Base-by-base conservation (phyloP, 1,140 invertebrate species). In the Phymorhynchus buccinoides region DNA sequence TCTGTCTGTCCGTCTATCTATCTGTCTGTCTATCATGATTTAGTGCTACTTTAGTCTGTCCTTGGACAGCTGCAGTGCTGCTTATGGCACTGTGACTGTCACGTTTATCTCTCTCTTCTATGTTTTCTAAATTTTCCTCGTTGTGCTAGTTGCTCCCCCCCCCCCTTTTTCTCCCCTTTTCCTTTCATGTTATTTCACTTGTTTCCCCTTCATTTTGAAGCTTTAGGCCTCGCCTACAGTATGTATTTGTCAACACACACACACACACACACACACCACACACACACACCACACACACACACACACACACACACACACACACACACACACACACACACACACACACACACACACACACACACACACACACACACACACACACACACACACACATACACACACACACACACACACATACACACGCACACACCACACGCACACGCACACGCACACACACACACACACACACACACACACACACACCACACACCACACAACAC, bases 1-100 rank as follows among this genome's bases (percentile, higher is more conserved):
- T n/a, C n/a, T n/a, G n/a, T 68, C 14, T n/a, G 62, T 68, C 14
- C 44, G 84, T 80, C 90, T 91, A 85, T 90, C 94, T 94, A 93
- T 44, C 94, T 94, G 37, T 94, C 95, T 86, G 94, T 95, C 88
- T 80, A 41, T 94, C 94, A 94, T 92, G 91, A 0, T 95, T 95
- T 88, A 93, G 94, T 35, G 94, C 94, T 27, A 95, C 94, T 7
- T 94, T 94, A 89, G 94, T 94, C 14, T 87, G 95, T 37, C 94
- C 94, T 18, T 93, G 93, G 88, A 92, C 92, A 9, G 95, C 94
- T 3, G 91, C 95, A 35, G 81, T 94, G n/a, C 88, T 95, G 27
- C 91, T 95, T 0, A 92, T 94, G 86, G 88, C 91, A n/a, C 89
- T 95, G 1, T 95, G 94, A 94, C 42, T 94, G 48, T 92, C 94